Conservation (phyloP, 1,140 invertebrate species). For the Magallana angulata region DNA sequence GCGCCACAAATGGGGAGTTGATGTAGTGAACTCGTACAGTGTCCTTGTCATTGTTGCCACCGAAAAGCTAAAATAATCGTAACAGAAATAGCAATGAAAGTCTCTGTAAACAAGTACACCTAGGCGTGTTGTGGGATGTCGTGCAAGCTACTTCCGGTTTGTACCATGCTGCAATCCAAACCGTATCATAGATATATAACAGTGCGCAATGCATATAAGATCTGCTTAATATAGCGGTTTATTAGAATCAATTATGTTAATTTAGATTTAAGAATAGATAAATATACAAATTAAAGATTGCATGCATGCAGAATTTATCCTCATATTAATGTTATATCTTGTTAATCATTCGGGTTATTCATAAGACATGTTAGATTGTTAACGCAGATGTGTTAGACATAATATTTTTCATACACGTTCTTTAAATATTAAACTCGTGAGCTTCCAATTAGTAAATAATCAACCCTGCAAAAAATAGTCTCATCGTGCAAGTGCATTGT, state of each 20-base stretch:
- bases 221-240: neutral
- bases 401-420: too few relatives aligned
- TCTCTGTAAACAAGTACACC: neutral
- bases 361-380: constrained; percentile 31
- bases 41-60: constrained; percentile 82
- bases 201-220: neutral
- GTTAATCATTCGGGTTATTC: neutral
- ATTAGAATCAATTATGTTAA: neutral
- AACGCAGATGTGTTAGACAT: neutral
- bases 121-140: neutral
- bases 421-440: neutral
- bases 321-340: neutral
- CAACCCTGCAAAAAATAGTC: neutral
- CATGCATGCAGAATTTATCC: neutral
- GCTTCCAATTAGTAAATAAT: constrained; percentile 29
- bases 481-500: constrained; percentile 35
- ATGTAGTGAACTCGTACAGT: constrained; percentile 82
- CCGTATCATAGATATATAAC: constrained; percentile 1
- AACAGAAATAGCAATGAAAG: constrained; percentile 6
- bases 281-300: neutral
- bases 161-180: constrained; percentile 45
- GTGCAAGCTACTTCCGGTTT: constrained; percentile 53
- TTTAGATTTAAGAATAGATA: neutral
- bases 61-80: constrained; percentile 80
- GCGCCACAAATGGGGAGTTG: constrained; percentile 81